Base-by-base conservation (phyloP, 2,888 invertebrate genomes). In the Parnassius apollo region DNA sequence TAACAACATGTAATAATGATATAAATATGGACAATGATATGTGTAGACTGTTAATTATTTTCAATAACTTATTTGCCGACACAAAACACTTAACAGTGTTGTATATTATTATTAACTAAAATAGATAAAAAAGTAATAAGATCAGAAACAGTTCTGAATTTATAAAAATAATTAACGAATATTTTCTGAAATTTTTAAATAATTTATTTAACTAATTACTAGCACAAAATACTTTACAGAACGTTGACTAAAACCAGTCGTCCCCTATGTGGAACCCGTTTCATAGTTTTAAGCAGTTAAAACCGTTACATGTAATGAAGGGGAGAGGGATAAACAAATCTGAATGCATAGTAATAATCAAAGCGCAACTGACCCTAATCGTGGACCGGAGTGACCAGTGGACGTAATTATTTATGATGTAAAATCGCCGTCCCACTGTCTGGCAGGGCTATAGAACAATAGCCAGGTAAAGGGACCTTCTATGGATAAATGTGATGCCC, bases 271-370 rank as follows among this genome's bases (percentile, higher is more conserved):
- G 76, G 80, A 91, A 91, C 91, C 83, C 82, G 91, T 91, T 91
- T 86, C 75, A 87, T 89, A 89, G 91, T 91, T 91, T 91, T 91
- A 91, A 89, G 84, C 87, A 86, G 86, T 86, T 83, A 87, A 86
- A 91, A 90, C 91, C 91, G 91, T 91, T 91, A 91, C 88, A 86
- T 84, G 89, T 91, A 91, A 91, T 91, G 91, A 91, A 86, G 85
- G 90, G 91, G 89, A 86, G 88, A 82, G 84, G 84, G 85, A 82
- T 85, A 85, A 86, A 81, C 83, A 84, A 88, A 86, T 85, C 83
- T 80, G 73, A 78, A 78, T 70, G 71, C 70, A 75, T 85, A 88
- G 87, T 85, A 88, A 88, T 87, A 88, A 88, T 81, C 82, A 83
- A 81, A 85, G 81, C 80, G 80, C 83, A 84, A 86, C 83, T 89